Base-by-base conservation (phyloP, 1,140 invertebrate genomes). In the Bactericera cockerelli region DNA sequence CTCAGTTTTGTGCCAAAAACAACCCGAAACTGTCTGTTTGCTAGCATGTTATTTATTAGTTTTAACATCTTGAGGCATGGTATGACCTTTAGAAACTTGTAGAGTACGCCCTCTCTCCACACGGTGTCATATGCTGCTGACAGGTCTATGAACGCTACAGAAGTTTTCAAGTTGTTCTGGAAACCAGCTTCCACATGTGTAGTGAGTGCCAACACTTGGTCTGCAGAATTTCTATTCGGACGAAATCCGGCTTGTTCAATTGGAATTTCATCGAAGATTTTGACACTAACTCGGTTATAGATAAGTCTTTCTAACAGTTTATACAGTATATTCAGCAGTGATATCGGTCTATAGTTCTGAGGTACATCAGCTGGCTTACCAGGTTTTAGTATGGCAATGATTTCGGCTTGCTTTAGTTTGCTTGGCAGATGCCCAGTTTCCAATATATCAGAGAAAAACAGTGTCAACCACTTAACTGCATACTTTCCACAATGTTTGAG, bases 231-330 rank as follows among this genome's bases (percentile, higher is more conserved):
- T 36, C 57, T 33, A 11, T 2, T 25, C 13, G 16, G 4, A 26
- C 57, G 19, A 13, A 58, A 58, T 25, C 38, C 57, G 22, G 38
- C 38, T 39, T 58, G 36, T 59, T 70, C 2, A 31, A 25, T 16
- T 13, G 36, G 22, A 1, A n/a, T 24, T 21, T 8, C 42, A 4
- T 42, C 57, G 6, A 14, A 36, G 38, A 58, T 39, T n/a, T 21
- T 25, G 21, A 13, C 33, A 24, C 39, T 36, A 24, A 58, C 42
- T 22, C 36, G 16, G n/a, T 58, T 39, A 10, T 39, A 21, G 16
- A 26, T 10, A 14, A 57, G 10, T 31, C 56, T 16, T 14, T 57
- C 56, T 19, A 57, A 28, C 11, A 25, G 22, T 57, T 57, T 57
- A 19, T 31, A 57, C 16, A 26, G 19, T 16, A 24, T 28, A 19